Evolutionary conservation across 2,113 vertebrate species (phyloP).

Genomic region (Hoplias malabaricus): DNA sequence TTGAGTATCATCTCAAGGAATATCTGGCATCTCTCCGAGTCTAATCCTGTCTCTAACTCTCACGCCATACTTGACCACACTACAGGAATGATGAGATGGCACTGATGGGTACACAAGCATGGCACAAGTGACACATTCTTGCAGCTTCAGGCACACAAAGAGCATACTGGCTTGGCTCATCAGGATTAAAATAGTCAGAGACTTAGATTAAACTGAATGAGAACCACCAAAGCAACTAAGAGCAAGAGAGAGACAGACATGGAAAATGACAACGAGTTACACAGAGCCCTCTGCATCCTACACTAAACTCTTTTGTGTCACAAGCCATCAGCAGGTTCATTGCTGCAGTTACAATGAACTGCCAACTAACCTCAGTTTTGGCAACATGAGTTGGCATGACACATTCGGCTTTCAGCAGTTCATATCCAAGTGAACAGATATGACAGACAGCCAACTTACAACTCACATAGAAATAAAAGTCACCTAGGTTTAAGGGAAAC

Average conservation of each 20-base stretch:
- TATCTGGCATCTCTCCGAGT: neutral
- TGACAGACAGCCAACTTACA: too few relatives aligned
- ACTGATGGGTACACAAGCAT: neutral
- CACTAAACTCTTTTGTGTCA: neutral
- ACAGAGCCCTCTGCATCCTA: neutral
- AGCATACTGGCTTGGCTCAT: neutral
- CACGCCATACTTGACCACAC: neutral
- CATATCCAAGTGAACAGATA: too few relatives aligned
- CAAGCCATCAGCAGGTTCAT: neutral
- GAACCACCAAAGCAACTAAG: neutral
- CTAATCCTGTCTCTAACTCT: neutral
- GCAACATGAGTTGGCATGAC: neutral
- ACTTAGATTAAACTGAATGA: neutral
- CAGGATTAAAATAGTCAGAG: neutral
- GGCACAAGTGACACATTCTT: neutral
- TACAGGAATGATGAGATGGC: neutral
- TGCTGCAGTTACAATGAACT: neutral
- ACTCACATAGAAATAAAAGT: too few relatives aligned
- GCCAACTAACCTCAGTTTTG: conserved; percentile 3
- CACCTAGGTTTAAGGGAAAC: too few relatives aligned
- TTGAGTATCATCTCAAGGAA: neutral
- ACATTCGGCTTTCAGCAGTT: neutral
- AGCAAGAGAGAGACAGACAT: neutral
- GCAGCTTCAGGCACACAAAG: neutral
- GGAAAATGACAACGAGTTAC: conserved; percentile 16